Evolutionary conservation across 1,140 invertebrate genomes (phyloP).

Genomic region (Matsumurasca onukii): DNA sequence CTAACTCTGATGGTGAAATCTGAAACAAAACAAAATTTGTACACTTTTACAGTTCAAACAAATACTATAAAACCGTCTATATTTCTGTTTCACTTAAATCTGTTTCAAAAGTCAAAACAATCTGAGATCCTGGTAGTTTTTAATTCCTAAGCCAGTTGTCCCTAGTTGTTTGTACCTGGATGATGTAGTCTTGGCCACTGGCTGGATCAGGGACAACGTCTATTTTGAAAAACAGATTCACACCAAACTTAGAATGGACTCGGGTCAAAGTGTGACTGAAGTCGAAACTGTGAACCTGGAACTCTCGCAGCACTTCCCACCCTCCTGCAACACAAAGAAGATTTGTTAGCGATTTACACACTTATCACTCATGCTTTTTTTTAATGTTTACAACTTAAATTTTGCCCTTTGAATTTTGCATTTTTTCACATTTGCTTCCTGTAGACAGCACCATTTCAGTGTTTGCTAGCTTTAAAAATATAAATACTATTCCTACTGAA

Average conservation of each 20-base stretch:
- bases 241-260: slow-evolving; percentile 51
- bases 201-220: slow-evolving; percentile 53
- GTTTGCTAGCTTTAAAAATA: too few species aligned
- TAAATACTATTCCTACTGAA: too few species aligned
- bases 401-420: too few species aligned
- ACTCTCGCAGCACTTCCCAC: slow-evolving; percentile 53
- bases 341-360: background rate
- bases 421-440: too few species aligned
- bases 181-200: slow-evolving; percentile 49
- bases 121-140: too few species aligned
- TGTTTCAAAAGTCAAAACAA: too few species aligned
- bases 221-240: slow-evolving; percentile 54
- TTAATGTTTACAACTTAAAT: too few species aligned
- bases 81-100: too few species aligned
- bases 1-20: slow-evolving; percentile 53
- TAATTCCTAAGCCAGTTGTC: too few species aligned
- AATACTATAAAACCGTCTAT: background rate
- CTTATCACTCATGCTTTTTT: too few species aligned
- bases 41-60: background rate
- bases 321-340: slow-evolving; percentile 49
- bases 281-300: slow-evolving; percentile 51
- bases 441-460: too few species aligned
- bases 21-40: slow-evolving; percentile 35
- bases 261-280: slow-evolving; percentile 46
- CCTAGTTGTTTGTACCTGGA: too few species aligned